Evolutionary conservation across 2,888 invertebrate species (phyloP), one percentile per base, ranked within the genome.

Genomic region (Lepidochitona cinerea): DNA sequence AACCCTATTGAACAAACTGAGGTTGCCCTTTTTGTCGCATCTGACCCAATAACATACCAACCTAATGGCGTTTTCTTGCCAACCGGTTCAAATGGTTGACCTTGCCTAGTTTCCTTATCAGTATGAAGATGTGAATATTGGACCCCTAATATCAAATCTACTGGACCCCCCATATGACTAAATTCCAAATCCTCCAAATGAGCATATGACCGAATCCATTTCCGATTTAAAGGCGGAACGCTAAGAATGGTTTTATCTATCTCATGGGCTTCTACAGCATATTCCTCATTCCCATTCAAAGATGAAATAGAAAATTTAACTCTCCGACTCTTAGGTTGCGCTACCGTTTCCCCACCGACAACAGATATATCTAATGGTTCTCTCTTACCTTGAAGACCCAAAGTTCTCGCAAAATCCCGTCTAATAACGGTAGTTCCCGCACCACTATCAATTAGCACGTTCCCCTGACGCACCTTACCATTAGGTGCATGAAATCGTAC

Each of bases 11-110:
- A 64, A 32, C 32, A 66, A 7, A 64, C 54, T 23, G 69, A n/a
- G 6, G 70, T 9, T 12, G 66, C 66, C 26, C 3, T 18, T 26
- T 70, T 29, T 7, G 23, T 69, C 14, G 70, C 37, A 37, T 74
- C 70, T 32, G 70, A 23, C 29, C 70, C 74, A n/a, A 74, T 71
- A 12, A 53, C 67, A 53, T 54, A 52, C 74, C 74, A 74, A 18
- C 74, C 74, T 52, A 74, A 49, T 12, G 29, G 65, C 14, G 74
- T 74, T 2, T 41, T 33, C 67, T 70, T 74, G 4, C 33, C 74
- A 1, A 70, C 67, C 1, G 74, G 74, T 54, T 74, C 71, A 35
- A 67, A 74, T 12, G 32, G 69, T 18, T 23, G 59, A 14, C 5
- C 59, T 29, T 59, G 59, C 29, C 59, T 18, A 32, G 23, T 59